Evolutionary conservation across 1,140 invertebrate species (phyloP), one percentile per base, ranked within the genome.

Genomic region (Lepidurus couesii): DNA sequence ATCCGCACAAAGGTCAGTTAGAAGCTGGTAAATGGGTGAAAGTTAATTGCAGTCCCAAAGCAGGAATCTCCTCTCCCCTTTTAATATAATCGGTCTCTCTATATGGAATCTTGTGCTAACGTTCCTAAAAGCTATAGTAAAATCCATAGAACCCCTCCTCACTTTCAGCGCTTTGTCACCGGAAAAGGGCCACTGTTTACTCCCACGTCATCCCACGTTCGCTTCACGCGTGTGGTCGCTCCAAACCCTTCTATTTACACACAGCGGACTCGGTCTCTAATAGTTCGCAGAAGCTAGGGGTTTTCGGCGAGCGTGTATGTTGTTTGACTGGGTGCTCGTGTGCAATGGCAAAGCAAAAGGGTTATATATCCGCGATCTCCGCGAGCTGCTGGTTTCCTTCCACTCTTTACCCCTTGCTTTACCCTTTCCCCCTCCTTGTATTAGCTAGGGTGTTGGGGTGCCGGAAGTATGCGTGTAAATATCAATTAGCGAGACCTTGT

Each of bases 391-490:
- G 34, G 34, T 34, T 34, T 34, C 34, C 34, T 34, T 34, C 34
- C 34, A 4, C 34, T 34, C 34, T 34, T 34, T 34, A 34, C 34
- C 34, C 2, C 4, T 34, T 4, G 2, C 34, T 34, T 34, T 34
- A 34, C 34, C 34, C 2, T 34, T 34, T 4, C 2, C 2, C 34
- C 34, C 3, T 34, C 53, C 45, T 21, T 13, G n/a, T 65, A 13
- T n/a, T n/a, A n/a, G 16, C 13, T 65, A 13, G 53, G 21, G 16
- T 9, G n/a, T 16, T 65, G 53, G 53, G 53, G 53, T 65, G 34
- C 53, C 53, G 53, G 53, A 65, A 65, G 53, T 65, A 21, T 21
- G 53, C 53, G 53, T 65, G 53, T 65, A 65, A 65, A 65, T 65
- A 65, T 65, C 53, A 65, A 65, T 65, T 65, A 65, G 53, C 16